Evolutionary conservation across 1,140 invertebrate genomes (phyloP).

Genomic region (Geopemphigus sp.): DNA sequence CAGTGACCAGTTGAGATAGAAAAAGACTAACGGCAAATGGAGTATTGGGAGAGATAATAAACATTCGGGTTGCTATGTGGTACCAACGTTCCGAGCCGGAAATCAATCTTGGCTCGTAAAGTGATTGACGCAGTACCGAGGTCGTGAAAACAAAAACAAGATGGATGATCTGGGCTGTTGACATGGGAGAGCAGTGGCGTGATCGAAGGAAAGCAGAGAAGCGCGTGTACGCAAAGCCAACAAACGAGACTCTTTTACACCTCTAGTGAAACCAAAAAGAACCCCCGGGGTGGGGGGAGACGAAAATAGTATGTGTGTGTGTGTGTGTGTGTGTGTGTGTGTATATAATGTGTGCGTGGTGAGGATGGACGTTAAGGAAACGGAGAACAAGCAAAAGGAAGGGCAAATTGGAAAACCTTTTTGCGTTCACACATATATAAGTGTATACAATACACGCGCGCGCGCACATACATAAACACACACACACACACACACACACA

Average conservation of each 20-base stretch:
- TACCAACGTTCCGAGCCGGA: constrained; percentile 1
- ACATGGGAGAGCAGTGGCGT: constrained; percentile 5
- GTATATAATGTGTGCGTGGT: not conserved
- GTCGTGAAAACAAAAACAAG: constrained; percentile 46
- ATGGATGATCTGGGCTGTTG: constrained; percentile 29
- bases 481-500: too few relatives aligned
- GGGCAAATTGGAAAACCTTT: constrained; percentile 45
- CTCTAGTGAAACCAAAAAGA: constrained; percentile 25
- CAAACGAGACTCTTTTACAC: constrained; percentile 45
- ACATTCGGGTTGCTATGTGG: not conserved
- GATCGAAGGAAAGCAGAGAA: not conserved
- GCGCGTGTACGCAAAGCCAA: constrained; percentile 26
- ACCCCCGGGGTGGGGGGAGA: constrained; percentile 15
- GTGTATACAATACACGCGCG: too few relatives aligned
- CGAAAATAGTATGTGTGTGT: too few relatives aligned
- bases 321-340: not conserved
- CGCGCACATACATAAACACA: too few relatives aligned
- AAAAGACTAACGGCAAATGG: not conserved
- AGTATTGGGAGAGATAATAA: constrained; percentile 32
- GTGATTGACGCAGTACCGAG: constrained; percentile 36
- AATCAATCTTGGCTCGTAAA: constrained; percentile 41
- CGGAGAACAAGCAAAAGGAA: not conserved
- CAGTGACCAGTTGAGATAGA: not conserved
- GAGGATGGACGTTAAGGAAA: not conserved
- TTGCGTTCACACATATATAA: not conserved